Base-by-base conservation (phyloP, 2,888 invertebrate genomes). In the Lottia scabra region DNA sequence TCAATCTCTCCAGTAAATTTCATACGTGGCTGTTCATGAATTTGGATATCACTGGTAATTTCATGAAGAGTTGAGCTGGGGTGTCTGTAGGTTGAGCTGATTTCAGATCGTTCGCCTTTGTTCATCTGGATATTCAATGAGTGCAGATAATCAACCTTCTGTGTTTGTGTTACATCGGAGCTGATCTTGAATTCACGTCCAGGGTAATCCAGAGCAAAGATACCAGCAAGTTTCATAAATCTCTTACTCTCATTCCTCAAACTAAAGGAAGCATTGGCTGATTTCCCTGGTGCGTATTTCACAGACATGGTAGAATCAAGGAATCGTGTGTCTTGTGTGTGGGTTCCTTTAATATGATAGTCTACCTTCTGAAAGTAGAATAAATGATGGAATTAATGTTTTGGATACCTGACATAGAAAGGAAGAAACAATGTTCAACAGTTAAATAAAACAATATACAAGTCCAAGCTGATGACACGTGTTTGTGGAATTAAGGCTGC, bases 341-440 rank as follows among this genome's bases (percentile, higher is more conserved):
- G 69, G 0, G 62, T 38, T 44, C 56, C 68, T 16, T 72, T 68
- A 27, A 48, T 43, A n/a, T 65, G 38, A 62, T 64, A 56, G 27
- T 72, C 23, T 16, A 72, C 27, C 13, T 69, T 48, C 72, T 72
- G 68, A 8, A 68, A 72, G 23, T 15, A 62, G 44, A 67, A 26
- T n/a, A 19, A 64, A 46, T 2, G 30, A n/a, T 10, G 13, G 19
- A 16, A 10, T 30, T 43, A 23, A 19, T n/a, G n/a, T 44, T 67
- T n/a, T 12, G 13, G n/a, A 30, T 62, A 13, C 19, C 19, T 43
- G 19, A 68, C 45, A 16, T n/a, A 19, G 15, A 30, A 23, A n/a
- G 66, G 43, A 43, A 43, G n/a, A 2, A 38, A 10, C 38, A 38
- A 38, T 6, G 38, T 1, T 38, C 5, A 8, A 8, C 38, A 38